Evolutionary conservation across 2,113 vertebrate species (phyloP).

Genomic region (Malurus alboscapulatus): DNA sequence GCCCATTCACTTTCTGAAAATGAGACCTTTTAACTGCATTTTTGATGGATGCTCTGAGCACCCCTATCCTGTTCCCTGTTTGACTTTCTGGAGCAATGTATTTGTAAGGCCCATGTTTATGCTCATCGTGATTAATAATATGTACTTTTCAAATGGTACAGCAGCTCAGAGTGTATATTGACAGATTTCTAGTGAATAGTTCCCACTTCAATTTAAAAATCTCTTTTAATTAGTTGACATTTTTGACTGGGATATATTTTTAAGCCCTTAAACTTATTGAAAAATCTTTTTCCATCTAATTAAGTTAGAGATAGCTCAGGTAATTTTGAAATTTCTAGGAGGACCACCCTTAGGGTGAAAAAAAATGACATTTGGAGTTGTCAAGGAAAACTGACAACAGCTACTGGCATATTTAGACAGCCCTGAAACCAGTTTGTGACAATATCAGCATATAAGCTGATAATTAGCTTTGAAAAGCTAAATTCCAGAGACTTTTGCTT

Average conservation of each 20-base stretch:
- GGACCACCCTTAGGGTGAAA: background rate
- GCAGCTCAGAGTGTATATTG: background rate
- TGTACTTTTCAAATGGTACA: background rate
- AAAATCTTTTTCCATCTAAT: background rate
- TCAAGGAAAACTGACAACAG: background rate
- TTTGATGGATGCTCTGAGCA: background rate
- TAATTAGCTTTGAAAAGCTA: background rate
- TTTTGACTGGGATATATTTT: background rate
- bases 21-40: background rate
- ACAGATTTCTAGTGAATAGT: background rate
- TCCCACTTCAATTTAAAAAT: background rate
- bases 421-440: background rate
- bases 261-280: background rate
- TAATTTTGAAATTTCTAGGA: background rate
- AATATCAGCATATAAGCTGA: background rate
- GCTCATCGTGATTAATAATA: background rate
- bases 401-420: background rate
- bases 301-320: background rate
- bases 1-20: background rate
- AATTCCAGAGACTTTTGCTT: background rate
- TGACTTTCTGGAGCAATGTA: background rate
- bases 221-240: background rate
- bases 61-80: background rate
- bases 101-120: background rate
- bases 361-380: background rate